Evolutionary conservation across 2,888 invertebrate species (phyloP).

Genomic region (Elmis aenea): DNA sequence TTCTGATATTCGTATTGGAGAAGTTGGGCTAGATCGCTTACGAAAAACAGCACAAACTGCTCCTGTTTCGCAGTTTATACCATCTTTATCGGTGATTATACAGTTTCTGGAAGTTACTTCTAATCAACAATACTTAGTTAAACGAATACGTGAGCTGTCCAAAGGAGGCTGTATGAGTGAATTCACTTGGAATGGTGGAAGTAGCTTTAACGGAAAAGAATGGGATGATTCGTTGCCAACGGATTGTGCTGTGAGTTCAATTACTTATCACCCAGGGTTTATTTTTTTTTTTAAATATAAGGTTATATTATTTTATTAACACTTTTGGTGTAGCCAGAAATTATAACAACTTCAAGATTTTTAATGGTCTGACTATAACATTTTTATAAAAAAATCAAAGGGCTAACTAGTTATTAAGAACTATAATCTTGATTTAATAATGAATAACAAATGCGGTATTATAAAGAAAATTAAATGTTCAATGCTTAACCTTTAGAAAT

Average conservation of each 20-base stretch:
- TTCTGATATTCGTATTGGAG: constrained; percentile 61
- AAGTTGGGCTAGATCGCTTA: constrained; percentile 67
- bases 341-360: no score
- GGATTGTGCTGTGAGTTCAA: constrained; percentile 68
- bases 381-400: no score
- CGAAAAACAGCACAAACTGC: constrained; percentile 65
- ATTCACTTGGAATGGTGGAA: constrained; percentile 84
- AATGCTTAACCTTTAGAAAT: no score
- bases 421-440: no score
- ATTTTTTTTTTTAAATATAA: constrained; percentile 10
- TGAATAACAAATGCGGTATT: no score
- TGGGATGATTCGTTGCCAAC: constrained; percentile 82
- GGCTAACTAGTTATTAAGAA: no score
- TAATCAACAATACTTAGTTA: constrained; percentile 82
- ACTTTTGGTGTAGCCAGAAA: no score
- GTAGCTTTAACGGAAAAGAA: constrained; percentile 62
- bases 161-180: constrained; percentile 83
- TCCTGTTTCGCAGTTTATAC: constrained; percentile 50
- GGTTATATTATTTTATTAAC: constrained; percentile 2
- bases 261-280: no score
- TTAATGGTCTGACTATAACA: no score
- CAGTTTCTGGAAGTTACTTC: constrained; percentile 77
- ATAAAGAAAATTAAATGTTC: no score
- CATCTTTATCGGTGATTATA: constrained; percentile 59
- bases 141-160: constrained; percentile 71